Conservation (phyloP, 2,888 invertebrate genomes). For the Hesperia comma region DNA sequence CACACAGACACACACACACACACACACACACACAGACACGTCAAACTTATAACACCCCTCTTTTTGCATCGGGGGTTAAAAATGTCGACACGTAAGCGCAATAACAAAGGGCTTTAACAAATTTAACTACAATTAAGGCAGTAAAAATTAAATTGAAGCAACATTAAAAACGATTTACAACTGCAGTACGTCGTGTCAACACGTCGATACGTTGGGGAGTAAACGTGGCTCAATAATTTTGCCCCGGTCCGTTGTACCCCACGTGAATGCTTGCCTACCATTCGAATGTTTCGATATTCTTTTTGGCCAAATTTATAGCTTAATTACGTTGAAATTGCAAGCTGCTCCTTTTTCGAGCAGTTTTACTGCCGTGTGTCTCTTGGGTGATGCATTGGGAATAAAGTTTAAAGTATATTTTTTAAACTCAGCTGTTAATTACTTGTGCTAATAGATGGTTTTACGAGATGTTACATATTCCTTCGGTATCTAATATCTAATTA, state of each 20-base stretch:
- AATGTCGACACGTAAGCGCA: background rate
- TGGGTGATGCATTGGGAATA: conserved; percentile 12
- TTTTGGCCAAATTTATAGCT: conserved; percentile 34
- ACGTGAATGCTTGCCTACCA: conserved; percentile 19
- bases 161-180: conserved; percentile 5
- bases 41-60: no score
- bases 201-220: conserved; percentile 2
- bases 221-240: conserved; percentile 19
- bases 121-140: background rate
- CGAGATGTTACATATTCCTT: no score
- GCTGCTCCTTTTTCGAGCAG: conserved; percentile 24
- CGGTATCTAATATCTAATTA: no score
- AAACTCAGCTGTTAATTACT: background rate
- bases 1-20: no score
- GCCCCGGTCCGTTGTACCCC: conserved; percentile 12
- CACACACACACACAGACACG: no score
- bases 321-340: conserved; percentile 33
- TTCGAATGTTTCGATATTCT: conserved; percentile 24
- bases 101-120: background rate
- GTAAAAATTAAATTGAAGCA: background rate
- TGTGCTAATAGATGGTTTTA: background rate
- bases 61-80: no score
- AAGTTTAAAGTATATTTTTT: conserved; percentile 7
- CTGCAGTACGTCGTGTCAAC: background rate
- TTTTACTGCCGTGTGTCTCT: conserved; percentile 21